phyloP scores from a whole-genome alignment of 2,888 invertebrate genomes.

The Ichneumoninae sp. region DNA sequence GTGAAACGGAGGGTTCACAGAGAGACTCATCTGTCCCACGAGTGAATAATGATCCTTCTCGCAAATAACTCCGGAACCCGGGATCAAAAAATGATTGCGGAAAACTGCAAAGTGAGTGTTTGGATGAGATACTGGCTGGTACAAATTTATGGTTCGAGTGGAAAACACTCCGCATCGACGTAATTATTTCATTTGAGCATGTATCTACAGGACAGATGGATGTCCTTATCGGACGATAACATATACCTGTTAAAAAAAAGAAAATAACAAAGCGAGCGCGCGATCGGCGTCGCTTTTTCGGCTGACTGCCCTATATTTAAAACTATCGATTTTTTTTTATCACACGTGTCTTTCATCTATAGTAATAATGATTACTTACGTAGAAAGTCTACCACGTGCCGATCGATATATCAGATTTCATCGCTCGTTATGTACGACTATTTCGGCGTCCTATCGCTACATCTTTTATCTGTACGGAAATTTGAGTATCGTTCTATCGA shows the following conservation, averaged over 20 bases:
- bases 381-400: neutral
- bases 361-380: conserved; percentile 49
- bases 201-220: neutral
- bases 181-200: neutral
- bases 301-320: conserved; percentile 44
- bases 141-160: neutral
- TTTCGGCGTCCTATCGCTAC: conserved; percentile 41
- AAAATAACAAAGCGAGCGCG: neutral
- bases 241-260: neutral
- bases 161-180: neutral
- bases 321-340: conserved; percentile 51
- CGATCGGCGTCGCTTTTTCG: neutral
- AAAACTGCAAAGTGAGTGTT: neutral
- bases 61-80: neutral
- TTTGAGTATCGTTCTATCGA: conserved; percentile 34
- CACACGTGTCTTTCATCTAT: conserved; percentile 67
- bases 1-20: conserved; percentile 20
- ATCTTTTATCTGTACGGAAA: conserved; percentile 8
- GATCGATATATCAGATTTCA: conserved; percentile 4
- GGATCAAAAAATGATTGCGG: neutral
- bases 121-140: neutral
- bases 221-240: conserved; percentile 2
- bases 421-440: conserved; percentile 13
- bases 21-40: neutral
- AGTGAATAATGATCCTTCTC: neutral